A percentile compares a stretch with the other conserved stretches of the same genome.
These are phyloP conservation scores for Hirtodrosophila confusa DNA, from an alignment of 2,888 invertebrate species.

Conservation along the genomic window DNA sequence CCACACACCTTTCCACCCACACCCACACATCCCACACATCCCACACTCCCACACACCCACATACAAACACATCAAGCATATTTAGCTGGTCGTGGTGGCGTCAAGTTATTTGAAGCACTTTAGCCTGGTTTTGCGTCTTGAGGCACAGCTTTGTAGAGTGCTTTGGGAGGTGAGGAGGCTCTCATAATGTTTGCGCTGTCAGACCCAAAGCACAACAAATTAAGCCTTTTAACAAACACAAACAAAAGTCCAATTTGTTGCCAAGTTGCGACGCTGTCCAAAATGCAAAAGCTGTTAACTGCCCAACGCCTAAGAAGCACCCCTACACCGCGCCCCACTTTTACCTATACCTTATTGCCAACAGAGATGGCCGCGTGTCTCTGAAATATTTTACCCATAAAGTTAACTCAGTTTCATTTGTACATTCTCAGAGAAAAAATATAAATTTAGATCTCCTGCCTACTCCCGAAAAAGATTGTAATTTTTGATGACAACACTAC, in stretches of 20 bases:
- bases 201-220: constrained; percentile 73
- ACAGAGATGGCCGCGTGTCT: too few relatives aligned
- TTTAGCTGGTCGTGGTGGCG: constrained; percentile 47
- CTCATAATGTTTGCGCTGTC: constrained; percentile 67
- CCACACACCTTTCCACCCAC: constrained; percentile 31
- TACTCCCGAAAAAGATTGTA: too few relatives aligned
- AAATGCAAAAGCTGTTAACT: constrained; percentile 73
- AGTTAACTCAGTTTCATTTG: too few relatives aligned
- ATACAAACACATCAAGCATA: constrained; percentile 18
- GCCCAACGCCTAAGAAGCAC: constrained; percentile 42
- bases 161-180: constrained; percentile 10
- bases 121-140: constrained; percentile 54
- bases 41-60: constrained; percentile 1
- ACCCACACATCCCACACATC: neutral
- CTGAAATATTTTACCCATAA: too few relatives aligned
- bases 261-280: constrained; percentile 71
- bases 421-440: too few relatives aligned
- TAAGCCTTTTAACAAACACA: constrained; percentile 79
- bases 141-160: constrained; percentile 20
- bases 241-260: constrained; percentile 79
- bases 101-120: constrained; percentile 77
- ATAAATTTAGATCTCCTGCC: too few relatives aligned
- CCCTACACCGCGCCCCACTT: neutral
- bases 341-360: neutral
- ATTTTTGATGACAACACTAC: too few relatives aligned